Conservation (phyloP, 2,888 invertebrate species). For the Apodemia duryi region DNA sequence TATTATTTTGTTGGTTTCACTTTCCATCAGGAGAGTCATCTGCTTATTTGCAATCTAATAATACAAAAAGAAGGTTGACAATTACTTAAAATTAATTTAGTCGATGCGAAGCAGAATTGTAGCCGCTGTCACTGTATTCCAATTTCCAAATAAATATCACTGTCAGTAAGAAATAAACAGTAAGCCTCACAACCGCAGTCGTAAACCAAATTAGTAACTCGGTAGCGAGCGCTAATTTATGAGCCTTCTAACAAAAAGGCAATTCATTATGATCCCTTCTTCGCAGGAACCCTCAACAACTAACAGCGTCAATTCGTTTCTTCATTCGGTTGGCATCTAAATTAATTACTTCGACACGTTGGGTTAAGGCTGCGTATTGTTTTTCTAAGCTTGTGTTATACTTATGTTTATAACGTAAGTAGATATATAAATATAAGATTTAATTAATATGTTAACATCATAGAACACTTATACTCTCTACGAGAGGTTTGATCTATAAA, state of each 20-base stretch:
- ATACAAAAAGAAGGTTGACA: too few relatives aligned
- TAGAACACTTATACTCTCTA: too few relatives aligned
- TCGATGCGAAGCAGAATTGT: not conserved
- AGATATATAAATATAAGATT: not conserved
- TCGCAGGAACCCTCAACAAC: slow-evolving; percentile 14
- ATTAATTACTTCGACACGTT: slow-evolving; percentile 12
- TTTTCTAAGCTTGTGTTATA: not conserved
- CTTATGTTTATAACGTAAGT: not conserved
- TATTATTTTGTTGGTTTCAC: too few relatives aligned
- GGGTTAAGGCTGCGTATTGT: not conserved
- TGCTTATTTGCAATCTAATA: too few relatives aligned
- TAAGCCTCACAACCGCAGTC: slow-evolving; percentile 7
- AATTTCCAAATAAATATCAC: slow-evolving; percentile 4
- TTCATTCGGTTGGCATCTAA: slow-evolving; percentile 8
- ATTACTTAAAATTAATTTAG: not conserved
- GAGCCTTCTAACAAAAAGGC: slow-evolving; percentile 22
- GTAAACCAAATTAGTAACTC: slow-evolving; percentile 14
- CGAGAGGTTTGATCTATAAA: too few relatives aligned
- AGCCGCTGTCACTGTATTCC: not conserved
- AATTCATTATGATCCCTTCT: slow-evolving; percentile 28
- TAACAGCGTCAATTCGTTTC: slow-evolving; percentile 12
- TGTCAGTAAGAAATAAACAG: slow-evolving; percentile 13
- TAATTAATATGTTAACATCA: too few relatives aligned
- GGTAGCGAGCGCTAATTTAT: slow-evolving; percentile 24
- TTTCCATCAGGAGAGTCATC: too few relatives aligned